A percentile compares a stretch with the other conserved stretches of the same genome.
Evolutionary conservation across 1,140 invertebrate genomes (phyloP).

Genomic region (Danaus melanippus): DNA sequence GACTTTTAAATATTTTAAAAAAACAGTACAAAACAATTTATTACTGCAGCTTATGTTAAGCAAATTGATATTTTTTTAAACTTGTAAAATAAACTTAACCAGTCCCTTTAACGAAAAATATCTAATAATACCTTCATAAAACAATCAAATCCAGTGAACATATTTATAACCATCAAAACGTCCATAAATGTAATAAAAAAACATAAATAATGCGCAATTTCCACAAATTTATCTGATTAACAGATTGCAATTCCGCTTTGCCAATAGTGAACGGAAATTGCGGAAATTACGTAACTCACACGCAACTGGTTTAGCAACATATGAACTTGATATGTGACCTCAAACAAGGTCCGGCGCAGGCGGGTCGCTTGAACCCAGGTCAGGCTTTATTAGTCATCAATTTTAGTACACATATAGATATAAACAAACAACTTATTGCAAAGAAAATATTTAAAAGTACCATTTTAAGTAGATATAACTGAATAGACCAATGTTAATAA

Average conservation of each 20-base stretch:
- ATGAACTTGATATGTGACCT: slow-evolving; percentile 64
- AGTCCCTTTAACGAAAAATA: too few species aligned
- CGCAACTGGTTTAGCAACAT: slow-evolving; percentile 39
- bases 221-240: background rate
- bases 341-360: slow-evolving; percentile 32
- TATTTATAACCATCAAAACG: background rate
- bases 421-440: too few species aligned
- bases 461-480: too few species aligned
- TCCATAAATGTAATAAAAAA: background rate
- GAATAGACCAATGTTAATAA: too few species aligned
- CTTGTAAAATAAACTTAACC: too few species aligned
- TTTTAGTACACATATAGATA: background rate
- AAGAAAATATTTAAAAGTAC: too few species aligned
- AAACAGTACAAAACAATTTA: too few species aligned
- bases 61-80: too few species aligned
- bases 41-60: too few species aligned
- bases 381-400: slow-evolving; percentile 27
- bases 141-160: slow-evolving; percentile 1
- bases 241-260: slow-evolving; percentile 11
- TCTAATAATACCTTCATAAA: background rate
- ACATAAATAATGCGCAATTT: slow-evolving; percentile 1
- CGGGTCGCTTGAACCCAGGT: slow-evolving; percentile 32
- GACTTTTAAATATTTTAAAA: background rate
- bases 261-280: slow-evolving; percentile 22
- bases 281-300: slow-evolving; percentile 40